Evolutionary conservation across 2,797 vertebrate species (phyloP).

Genomic region (Scolopax bukidnonensis): DNA sequence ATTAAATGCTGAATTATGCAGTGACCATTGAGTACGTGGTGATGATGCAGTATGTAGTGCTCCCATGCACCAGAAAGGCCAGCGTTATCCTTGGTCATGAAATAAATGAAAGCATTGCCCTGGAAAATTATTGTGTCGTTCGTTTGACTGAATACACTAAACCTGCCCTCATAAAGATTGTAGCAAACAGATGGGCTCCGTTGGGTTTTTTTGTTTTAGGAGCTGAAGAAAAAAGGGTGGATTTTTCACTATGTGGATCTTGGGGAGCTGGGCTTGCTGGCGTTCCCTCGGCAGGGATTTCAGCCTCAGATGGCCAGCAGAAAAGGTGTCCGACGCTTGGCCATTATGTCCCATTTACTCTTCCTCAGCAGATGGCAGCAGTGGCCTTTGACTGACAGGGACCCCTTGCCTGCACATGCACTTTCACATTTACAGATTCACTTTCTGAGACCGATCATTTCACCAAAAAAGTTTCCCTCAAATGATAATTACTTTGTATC

Average conservation of each 20-base stretch:
- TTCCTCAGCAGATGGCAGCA: slow-evolving; percentile 64
- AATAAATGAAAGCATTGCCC: rapidly evolving
- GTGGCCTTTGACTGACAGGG: not conserved
- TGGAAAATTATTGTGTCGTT: rapidly evolving
- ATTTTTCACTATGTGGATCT: not conserved
- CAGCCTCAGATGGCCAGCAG: rapidly evolving
- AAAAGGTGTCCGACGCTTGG: rapidly evolving
- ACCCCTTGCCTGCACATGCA: rapidly evolving
- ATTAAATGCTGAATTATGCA: rapidly evolving
- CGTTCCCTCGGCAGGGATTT: not conserved
- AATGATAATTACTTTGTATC: not conserved
- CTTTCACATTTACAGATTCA: rapidly evolving
- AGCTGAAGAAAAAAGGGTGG: not conserved
- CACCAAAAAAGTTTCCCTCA: no score
- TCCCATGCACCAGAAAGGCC: rapidly evolving
- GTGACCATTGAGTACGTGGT: rapidly evolving
- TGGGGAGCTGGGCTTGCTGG: not conserved
- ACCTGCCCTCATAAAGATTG: rapidly evolving
- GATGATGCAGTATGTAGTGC: rapidly evolving
- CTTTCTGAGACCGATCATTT: not conserved
- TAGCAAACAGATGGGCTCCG: rapidly evolving
- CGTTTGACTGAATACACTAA: rapidly evolving
- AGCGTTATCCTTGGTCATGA: rapidly evolving
- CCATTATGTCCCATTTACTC: not conserved
- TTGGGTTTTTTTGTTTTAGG: rapidly evolving